Evolutionary conservation across 30 jellyfish, hydroid and myxozoan species (phyloP).

Genomic region (Clytia hemisphaerica): DNA sequence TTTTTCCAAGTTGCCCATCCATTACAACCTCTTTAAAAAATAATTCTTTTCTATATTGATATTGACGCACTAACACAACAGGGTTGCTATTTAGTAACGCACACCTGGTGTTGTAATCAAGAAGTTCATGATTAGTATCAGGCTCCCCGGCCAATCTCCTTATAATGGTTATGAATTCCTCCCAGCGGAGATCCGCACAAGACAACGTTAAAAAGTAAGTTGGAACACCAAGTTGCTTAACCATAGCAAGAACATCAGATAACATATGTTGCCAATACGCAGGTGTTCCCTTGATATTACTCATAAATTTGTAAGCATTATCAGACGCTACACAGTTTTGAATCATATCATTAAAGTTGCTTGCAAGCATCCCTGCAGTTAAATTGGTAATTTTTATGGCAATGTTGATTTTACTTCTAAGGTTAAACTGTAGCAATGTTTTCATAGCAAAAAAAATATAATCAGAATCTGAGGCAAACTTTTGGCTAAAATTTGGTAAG

Average conservation of each 20-base stretch:
- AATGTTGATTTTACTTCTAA: conserved; percentile 5
- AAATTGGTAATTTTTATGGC: conserved; percentile 6
- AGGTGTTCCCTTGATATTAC: conserved; percentile 32
- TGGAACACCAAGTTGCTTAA: conserved; percentile 38
- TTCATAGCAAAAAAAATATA: conserved; percentile 25
- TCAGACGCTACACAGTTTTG: conserved; percentile 2
- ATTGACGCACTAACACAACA: too few relatives aligned
- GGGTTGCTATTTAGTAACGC: conserved; percentile 23
- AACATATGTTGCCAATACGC: conserved; percentile 35
- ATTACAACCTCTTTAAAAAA: too few relatives aligned
- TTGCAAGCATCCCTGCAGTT: conserved; percentile 18
- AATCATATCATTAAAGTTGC: conserved; percentile 14
- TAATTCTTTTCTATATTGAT: too few relatives aligned
- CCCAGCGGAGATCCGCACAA: conserved; percentile 38
- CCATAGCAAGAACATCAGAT: conserved; percentile 37
- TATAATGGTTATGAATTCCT: conserved; percentile 15
- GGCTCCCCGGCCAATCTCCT: neutral
- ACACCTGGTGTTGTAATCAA: conserved; percentile 17
- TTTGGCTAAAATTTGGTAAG: conserved; percentile 12
- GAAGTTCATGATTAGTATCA: neutral
- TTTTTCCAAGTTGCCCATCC: too few relatives aligned
- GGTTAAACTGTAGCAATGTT: conserved; percentile 14
- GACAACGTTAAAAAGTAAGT: conserved; percentile 25
- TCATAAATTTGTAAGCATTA: conserved; percentile 15
- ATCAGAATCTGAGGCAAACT: conserved; percentile 16